phyloP scores from a whole-genome alignment of 1,140 invertebrate species.

The Temnothorax curvispinosus region DNA sequence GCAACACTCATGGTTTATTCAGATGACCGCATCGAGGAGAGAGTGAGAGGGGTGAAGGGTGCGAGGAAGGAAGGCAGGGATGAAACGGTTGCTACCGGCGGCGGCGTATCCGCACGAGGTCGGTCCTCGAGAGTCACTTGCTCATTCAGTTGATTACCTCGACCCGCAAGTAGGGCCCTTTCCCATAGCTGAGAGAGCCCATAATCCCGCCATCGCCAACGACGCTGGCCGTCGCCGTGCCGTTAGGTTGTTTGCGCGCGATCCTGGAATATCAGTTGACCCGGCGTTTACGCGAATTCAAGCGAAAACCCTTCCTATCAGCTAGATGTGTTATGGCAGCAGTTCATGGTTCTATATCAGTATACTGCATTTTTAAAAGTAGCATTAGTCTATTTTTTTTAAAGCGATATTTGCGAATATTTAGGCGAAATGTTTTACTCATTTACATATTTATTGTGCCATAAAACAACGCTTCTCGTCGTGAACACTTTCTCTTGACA shows the following conservation, averaged over 20 bases:
- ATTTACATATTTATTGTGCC: neutral
- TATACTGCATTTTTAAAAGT: neutral
- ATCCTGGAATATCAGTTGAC: slow-evolving; percentile 43
- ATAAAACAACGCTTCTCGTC: neutral
- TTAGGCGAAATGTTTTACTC: neutral
- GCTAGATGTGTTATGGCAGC: neutral
- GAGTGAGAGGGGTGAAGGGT: neutral
- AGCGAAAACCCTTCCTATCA: neutral
- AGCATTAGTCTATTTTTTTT: neutral
- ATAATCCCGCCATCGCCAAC: slow-evolving; percentile 66
- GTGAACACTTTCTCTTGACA: neutral
- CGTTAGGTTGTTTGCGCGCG: slow-evolving; percentile 65
- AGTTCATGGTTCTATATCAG: neutral
- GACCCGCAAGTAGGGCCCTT: slow-evolving; percentile 57
- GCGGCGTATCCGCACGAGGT: slow-evolving; percentile 61
- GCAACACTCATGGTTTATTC: slow-evolving; percentile 80
- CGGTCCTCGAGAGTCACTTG: slow-evolving; percentile 81
- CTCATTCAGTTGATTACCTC: slow-evolving; percentile 82
- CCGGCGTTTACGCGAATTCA: slow-evolving; percentile 30
- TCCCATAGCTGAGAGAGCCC: slow-evolving; percentile 47
- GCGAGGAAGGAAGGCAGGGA: slow-evolving; percentile 40
- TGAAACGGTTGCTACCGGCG: slow-evolving; percentile 46
- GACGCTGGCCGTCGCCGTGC: slow-evolving; percentile 47
- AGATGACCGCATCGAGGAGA: slow-evolving; percentile 74
- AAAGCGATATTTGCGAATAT: neutral